Evolutionary conservation across 2,113 vertebrate species (phyloP), one percentile per base, ranked within the genome.

Genomic region (Atlantisia rogersi): DNA sequence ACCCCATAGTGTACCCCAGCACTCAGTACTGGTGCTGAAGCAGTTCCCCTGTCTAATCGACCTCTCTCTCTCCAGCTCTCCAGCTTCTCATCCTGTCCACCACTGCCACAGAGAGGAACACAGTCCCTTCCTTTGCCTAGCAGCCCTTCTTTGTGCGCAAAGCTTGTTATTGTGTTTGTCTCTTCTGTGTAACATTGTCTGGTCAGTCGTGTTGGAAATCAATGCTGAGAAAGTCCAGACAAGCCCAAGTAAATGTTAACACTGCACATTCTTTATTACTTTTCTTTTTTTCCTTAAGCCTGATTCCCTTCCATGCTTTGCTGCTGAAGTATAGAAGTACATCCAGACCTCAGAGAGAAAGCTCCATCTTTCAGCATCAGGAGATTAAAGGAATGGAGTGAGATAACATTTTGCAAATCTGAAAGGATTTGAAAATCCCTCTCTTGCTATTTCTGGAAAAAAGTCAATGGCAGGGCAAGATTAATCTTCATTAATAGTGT

Each of bases 401-500:
- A 94, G 92, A 95, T 94, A 95, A 91, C 28, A 12, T 86, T 96
- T 74, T 95, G 71, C 83, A 97, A 95, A 90, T 75, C 87, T 95
- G 82, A 92, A 95, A 94, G 81, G 85, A 96, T 97, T 94, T 95
- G 84, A 93, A 94, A 96, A 95, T 95, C 91, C 74, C 55, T 94
- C 80, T 95, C 48, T 63, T 90, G 93, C 92, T 93, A 94, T 95
- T 97, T 88, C 95, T 94, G 88, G 59, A 88, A 88, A 67, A 58
- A 91, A 90, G 92, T 86, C 93, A 94, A 93, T 88, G 82, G 62
- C 85, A 77, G 83, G 77, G 84, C 91, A 95, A 91, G 91, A 92
- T 97, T 96, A 95, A 95, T 91, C 85, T 91, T 94, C 96, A 71
- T 94, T 97, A 97, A 95, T 29, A 92, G 89, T 82, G 58, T 94